A percentile compares a stretch with the other conserved stretches of the same genome.
Conservation (phyloP, 2,888 invertebrate species). For the Xylota segnis region DNA sequence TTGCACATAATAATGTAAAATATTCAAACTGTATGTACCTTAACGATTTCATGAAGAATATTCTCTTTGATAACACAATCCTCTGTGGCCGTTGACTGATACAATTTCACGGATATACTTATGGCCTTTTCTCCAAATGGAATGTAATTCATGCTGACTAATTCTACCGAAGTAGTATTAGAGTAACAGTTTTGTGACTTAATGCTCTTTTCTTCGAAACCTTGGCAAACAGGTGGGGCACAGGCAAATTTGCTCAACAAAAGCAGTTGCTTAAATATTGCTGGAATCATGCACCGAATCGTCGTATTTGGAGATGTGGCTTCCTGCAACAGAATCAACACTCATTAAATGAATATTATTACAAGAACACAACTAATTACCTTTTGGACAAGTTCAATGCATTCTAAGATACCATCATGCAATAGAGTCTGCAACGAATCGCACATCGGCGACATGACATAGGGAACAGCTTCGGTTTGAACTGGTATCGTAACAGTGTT, state of each 20-base stretch:
- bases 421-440: conserved; percentile 93
- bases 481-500: conserved; percentile 92
- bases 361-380: conserved; percentile 82
- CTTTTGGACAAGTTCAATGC: conserved; percentile 94
- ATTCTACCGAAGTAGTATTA: conserved; percentile 87
- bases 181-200: conserved; percentile 82
- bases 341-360: conserved; percentile 19
- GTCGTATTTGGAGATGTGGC: conserved; percentile 86
- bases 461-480: conserved; percentile 91
- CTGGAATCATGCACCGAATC: conserved; percentile 88
- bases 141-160: conserved; percentile 92
- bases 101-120: conserved; percentile 90
- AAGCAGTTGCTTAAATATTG: conserved; percentile 88
- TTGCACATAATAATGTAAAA: not conserved
- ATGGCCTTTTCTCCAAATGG: conserved; percentile 94
- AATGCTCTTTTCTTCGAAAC: conserved; percentile 85
- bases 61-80: conserved; percentile 89
- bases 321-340: conserved; percentile 83
- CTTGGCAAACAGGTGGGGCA: conserved; percentile 86
- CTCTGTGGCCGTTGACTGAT: conserved; percentile 90
- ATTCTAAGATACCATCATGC: conserved; percentile 93
- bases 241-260: conserved; percentile 90
- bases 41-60: conserved; percentile 89
- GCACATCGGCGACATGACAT: conserved; percentile 91
- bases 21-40: conserved; percentile 79